These are phyloP conservation scores for Anguilla megastoma DNA, from an alignment of 2,797 vertebrate species.

Conservation along the genomic window DNA sequence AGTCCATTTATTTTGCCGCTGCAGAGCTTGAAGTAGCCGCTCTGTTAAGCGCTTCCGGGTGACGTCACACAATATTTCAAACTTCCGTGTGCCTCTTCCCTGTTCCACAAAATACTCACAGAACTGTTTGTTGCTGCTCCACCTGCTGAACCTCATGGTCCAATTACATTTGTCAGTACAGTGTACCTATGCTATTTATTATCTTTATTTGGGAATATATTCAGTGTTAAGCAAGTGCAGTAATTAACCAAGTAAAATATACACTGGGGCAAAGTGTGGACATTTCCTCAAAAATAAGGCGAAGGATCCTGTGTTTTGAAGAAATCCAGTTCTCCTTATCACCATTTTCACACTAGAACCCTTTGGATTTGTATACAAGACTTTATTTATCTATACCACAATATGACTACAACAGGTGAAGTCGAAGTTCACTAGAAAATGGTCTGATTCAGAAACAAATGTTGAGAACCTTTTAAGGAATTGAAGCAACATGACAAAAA, in stretches of 20 bases:
- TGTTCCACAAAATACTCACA: not conserved
- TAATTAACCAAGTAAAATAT: not conserved
- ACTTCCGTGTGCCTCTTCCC: not conserved
- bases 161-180: no score
- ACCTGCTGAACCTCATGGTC: no score
- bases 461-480: no score
- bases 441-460: no score
- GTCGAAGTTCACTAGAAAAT: no score
- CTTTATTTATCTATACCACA: no score
- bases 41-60: conserved; percentile 58
- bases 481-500: not conserved
- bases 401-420: no score
- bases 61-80: conserved; percentile 32
- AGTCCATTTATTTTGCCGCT: conserved; percentile 32
- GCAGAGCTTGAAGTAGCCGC: conserved; percentile 61
- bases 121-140: not conserved
- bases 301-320: not conserved
- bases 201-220: not conserved
- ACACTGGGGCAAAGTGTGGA: not conserved
- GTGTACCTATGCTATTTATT: no score
- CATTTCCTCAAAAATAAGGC: not conserved
- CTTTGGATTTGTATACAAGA: not conserved
- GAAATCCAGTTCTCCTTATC: not conserved
- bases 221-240: not conserved
- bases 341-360: not conserved